These are phyloP conservation scores for Pagetopsis macropterus DNA, from an alignment of 2,797 vertebrate species.

Conservation along the genomic window DNA sequence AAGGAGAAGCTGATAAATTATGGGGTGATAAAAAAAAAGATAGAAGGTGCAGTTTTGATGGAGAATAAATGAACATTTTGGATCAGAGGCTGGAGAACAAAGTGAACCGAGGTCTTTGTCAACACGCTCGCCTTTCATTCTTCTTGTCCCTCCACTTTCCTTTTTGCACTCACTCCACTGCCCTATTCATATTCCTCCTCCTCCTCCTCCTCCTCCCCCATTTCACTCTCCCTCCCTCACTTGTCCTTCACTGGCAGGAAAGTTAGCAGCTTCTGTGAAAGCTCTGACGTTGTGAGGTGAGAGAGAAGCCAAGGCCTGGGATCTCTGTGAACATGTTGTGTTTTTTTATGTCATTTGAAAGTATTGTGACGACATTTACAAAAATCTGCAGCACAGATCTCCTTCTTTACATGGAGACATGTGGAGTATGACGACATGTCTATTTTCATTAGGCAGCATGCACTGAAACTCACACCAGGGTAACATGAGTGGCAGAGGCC, in stretches of 20 bases:
- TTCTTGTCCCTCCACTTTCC: conserved; percentile 66
- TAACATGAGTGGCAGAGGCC: conserved; percentile 71
- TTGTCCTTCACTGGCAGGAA: conserved; percentile 76
- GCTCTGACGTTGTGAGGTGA: conserved; percentile 46
- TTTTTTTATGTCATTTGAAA: conserved; percentile 16
- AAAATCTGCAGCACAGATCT: conserved; percentile 20
- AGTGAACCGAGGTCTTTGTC: conserved; percentile 70
- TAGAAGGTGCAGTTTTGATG: conserved; percentile 58
- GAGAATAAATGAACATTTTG: conserved; percentile 50
- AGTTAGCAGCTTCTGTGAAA: conserved; percentile 67
- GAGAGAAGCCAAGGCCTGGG: conserved; percentile 40
- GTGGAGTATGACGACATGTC: conserved; percentile 54
- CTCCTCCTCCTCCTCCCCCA: conserved; percentile 55
- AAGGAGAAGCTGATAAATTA: conserved; percentile 49
- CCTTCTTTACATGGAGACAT: conserved; percentile 23
- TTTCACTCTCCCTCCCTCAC: conserved; percentile 45
- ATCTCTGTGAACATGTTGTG: conserved; percentile 30
- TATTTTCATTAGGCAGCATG: conserved; percentile 70
- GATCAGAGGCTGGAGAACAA: conserved; percentile 59
- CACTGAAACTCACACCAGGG: conserved; percentile 77
- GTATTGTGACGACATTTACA: neutral
- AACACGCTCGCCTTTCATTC: conserved; percentile 69
- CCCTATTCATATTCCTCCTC: conserved; percentile 76
- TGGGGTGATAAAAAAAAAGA: conserved; percentile 23
- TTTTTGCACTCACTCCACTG: conserved; percentile 69